Evolutionary conservation across 30 jellyfish, hydroid and myxozoan species (phyloP), one percentile per base, ranked within the genome.

Genomic region (Aurelia sp.): DNA sequence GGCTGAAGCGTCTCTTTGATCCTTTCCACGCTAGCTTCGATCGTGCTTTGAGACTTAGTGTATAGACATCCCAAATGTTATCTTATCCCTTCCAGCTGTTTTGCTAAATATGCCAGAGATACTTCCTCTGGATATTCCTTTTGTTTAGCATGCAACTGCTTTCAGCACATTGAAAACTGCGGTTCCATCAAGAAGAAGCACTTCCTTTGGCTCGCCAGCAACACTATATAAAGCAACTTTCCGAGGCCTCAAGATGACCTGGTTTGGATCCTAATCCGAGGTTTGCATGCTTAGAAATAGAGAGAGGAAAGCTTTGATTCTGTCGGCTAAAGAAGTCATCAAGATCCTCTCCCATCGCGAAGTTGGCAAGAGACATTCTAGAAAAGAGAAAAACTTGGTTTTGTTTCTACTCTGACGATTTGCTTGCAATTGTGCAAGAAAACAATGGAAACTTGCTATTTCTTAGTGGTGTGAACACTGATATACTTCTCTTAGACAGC

Each of bases 281-380:
- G 19, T 31, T 48, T 3, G 41, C 73, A 15, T n/a, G 73, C 71
- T 73, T 37, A 20, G 84, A 73, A 10, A 73, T 1, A 2, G 84
- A 73, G 17, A 71, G 84, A 47, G 84, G 84, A 11, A 51, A 37
- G 31, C 41, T 27, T 13, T 47, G 33, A 27, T 27, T 27, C 33
- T 27, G 1, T 13, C 4, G 33, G 33, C 47, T 3, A 74, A 4
- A 4, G 50, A 57, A 76, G 37, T 33, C 64, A 31, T 48, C 86
- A 23, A 57, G 74, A 31, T 69, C 73, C 3, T 87, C n/a, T n/a
- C n/a, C n/a, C n/a, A 79, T 44, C 33, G 88, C 33, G 78, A 3
- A 23, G 40, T 20, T 23, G 66, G 91, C 50, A 74, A 66, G 47
- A 77, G 68, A 47, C 66, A 62, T 13, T 66, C 76, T 73, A 3